Base-by-base conservation (phyloP, 2,888 invertebrate species). In the Lamproptera curius region DNA sequence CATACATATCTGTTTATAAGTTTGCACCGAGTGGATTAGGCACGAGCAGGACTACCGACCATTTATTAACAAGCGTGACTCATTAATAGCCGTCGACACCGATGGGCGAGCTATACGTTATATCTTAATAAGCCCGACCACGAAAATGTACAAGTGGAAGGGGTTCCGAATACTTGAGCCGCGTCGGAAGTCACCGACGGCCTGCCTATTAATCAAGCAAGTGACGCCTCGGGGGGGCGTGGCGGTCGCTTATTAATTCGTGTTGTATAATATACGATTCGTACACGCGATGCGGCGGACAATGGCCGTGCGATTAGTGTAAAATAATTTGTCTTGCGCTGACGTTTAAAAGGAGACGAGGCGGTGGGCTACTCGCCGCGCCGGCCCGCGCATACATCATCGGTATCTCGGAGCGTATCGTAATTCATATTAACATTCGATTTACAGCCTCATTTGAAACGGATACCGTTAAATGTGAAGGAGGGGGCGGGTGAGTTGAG, bases 171-270 rank as follows among this genome's bases (percentile, higher is more conserved):
- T 61, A 75, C 73, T 73, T 72, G 73, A 74, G 69, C 64, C 63
- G 67, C 64, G 68, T 67, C 82, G 77, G 81, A 83, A 85, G 83
- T 79, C 76, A 72, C 64, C 59, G 70, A 67, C 67, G 69, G 67
- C 62, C 63, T 68, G 59, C 71, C 70, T 81, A 85, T 86, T 84
- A 84, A 85, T 86, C 78, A 81, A 66, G 58, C 56, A 65, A 84
- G 76, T 67, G 76, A 83, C 86, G 85, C 87, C 87, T 83, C 76
- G 68, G 61, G 68, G 61, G 72, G 86, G 87, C 86, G 87, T 67
- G 70, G 86, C 78, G 54, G 65, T 51, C 53, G 59, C 75, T 84
- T 85, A 85, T 86, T 86, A 85, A 85, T 84, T 82, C 80, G 64
- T 67, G 64, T 67, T 61, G 72, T 76, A 76, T 80, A 80, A 81